Base-by-base conservation (phyloP, 2,113 vertebrate genomes). In the Lepus europaeus region DNA sequence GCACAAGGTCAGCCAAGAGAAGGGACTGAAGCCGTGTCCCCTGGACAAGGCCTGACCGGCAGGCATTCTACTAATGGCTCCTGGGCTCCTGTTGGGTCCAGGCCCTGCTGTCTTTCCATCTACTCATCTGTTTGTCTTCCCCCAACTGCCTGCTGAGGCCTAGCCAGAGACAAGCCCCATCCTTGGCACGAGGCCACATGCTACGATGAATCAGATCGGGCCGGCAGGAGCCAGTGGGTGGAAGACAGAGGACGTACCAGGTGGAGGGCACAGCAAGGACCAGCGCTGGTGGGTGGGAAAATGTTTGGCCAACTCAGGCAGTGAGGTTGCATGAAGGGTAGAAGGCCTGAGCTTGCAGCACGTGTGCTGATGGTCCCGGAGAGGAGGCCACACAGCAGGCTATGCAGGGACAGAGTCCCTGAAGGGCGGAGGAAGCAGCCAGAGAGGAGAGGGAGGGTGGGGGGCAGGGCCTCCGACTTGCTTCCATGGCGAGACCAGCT, bases 131-230 rank as follows among this genome's bases (percentile, higher is more conserved):
- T 77, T 72, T 89, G 63, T 94, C 95, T 88, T 93, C 87, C 81
- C 36, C 23, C 93, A 93, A 96, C 53, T 83, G 68, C 69, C 74
- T 94, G 90, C 92, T 68, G 49, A 90, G 90, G 33, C 78, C 82
- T 90, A 80, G 84, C 77, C 93, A 91, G 63, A 94, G 87, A 95
- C 66, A 86, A 94, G 91, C 88, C 95, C 82, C 79, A 61, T 86
- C 89, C 56, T 83, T 97, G 96, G 96, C 96, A 84, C 36, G 85
- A 90, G 66, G 90, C 96, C 96, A 97, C 74, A 76, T 90, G 23
- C 70, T 76, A 85, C 92, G 36, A 92, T 97, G 95, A 96, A 95
- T 95, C 94, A 96, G 90, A 96, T 56, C 85, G 78, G 78, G 79
- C 27, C 0, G 20, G 70, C 78, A 90, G 79, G 89, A 96, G 70